Evolutionary conservation across 1,140 invertebrate genomes (phyloP).

Genomic region (Drosophila lacertosa): DNA sequence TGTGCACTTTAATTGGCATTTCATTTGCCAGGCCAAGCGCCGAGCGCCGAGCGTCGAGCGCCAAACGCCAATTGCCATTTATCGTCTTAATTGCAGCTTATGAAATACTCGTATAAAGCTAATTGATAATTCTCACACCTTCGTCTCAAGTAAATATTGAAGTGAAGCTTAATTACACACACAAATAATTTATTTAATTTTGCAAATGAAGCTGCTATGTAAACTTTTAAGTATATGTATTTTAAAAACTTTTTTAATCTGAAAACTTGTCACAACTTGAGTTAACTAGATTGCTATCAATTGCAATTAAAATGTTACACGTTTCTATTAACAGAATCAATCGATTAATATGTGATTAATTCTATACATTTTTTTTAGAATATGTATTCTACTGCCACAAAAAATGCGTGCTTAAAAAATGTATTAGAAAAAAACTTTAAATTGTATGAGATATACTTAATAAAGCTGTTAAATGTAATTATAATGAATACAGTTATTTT

Average conservation of each 20-base stretch:
- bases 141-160: conserved; percentile 7
- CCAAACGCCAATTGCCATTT: conserved; percentile 38
- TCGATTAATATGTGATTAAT: too few relatives aligned
- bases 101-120: conserved; percentile 26
- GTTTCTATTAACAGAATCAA: too few relatives aligned
- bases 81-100: conserved; percentile 28
- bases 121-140: conserved; percentile 38
- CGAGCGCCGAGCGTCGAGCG: too few relatives aligned
- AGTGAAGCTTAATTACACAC: conserved; percentile 1
- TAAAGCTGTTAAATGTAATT: too few relatives aligned
- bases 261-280: background rate
- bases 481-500: too few relatives aligned
- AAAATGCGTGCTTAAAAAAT: background rate
- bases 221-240: background rate
- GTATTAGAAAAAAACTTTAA: too few relatives aligned
- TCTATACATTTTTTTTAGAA: background rate
- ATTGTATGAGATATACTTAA: too few relatives aligned
- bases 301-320: background rate
- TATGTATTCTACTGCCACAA: too few relatives aligned
- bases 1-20: conserved; percentile 64
- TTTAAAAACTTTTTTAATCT: background rate
- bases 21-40: too few relatives aligned
- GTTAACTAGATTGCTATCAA: background rate
- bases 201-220: background rate
- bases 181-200: conserved; percentile 8